Base-by-base conservation (phyloP, 2,888 invertebrate genomes). In the Piscicola geometra region DNA sequence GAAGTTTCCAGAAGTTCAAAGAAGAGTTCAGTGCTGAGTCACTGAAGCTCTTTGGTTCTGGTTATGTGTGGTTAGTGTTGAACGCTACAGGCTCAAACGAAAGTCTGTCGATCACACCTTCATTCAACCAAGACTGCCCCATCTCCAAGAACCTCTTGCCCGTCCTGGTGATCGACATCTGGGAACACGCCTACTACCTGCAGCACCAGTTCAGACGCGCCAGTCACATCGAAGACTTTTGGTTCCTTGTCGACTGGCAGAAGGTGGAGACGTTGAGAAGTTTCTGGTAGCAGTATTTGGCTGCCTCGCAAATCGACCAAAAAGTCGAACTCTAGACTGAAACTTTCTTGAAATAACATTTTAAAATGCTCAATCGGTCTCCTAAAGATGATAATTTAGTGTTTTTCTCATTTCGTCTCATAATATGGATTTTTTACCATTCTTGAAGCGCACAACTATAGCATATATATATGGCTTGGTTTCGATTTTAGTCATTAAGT, bases 141-240 rank as follows among this genome's bases (percentile, higher is more conserved):
- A 75, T 83, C 28, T 78, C 79, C 28, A 64, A 79, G 35, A 80
- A 79, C 5, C 79, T 82, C 30, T 75, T 77, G 33, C 83, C 83
- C 33, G 76, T 83, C 21, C 79, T 83, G 25, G 82, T 82, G 18
- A 76, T 83, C 12, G 83, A 83, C 76, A 78, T 83, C 0, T 83
- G 83, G 83, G 83, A 83, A 75, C 83, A 83, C 78, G 82, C 83
- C 0, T 83, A 83, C 77, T 82, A 83, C 75, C 76, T 83, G 18
- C 82, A 82, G 76, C 80, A 82, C 74, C 81, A 81, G 60, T 77
- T 69, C 72, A 64, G 56, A 67, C 33, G 76, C n/a, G 52, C 32
- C 28, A 25, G 52, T 0, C 56, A 76, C 28, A 33, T 76, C 9
- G 28, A 15, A 60, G 80, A 81, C 72, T 84, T 82, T 82, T 84